Evolutionary conservation across 2,888 invertebrate genomes (phyloP), one percentile per base, ranked within the genome.

Genomic region (Morinoia aosen): DNA sequence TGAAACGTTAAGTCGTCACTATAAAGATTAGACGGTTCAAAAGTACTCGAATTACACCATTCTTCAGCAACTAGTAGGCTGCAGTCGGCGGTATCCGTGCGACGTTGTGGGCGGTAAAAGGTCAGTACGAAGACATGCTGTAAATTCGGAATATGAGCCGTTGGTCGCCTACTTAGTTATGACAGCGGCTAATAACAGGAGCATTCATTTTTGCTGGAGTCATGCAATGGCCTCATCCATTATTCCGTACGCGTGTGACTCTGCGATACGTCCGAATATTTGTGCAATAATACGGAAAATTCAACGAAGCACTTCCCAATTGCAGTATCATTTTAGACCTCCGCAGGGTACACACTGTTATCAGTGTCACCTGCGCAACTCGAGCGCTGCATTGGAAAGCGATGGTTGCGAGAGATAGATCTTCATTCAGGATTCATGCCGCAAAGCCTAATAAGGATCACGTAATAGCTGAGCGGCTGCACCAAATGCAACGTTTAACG

Each of bases 291-390:
- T 90, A 90, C 90, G 90, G 40, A 48, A 90, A 90, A 90, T 48
- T 90, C 14, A 10, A 2, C 19, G 76, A 76, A 61, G 76, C 19
- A 40, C 48, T 90, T 40, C 11, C 40, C 39, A 90, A 90, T 90
- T 90, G 90, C 90, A 90, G 90, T 90, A 90, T 90, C 39, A 40
- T 90, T 90, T 39, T 90, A 90, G 90, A 90, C 90, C 39, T 90
- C 48, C 90, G 14, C 48, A 19, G 90, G 40, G 19, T 40, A 39
- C 39, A 90, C 48, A 40, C 90, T 48, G 40, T 40, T 90, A 90
- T 90, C 90, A 40, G 40, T 90, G 90, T 48, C 40, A 90, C 90
- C 2, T 90, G 90, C 40, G 40, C 39, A 12, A 40, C 40, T 40
- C 76, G 25, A 40, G 48, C 90, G 39, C 90, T 90, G 48, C 90